These are phyloP conservation scores for Rhinoptilus africanus DNA, from an alignment of 2,113 vertebrate species.

Conservation along the genomic window DNA sequence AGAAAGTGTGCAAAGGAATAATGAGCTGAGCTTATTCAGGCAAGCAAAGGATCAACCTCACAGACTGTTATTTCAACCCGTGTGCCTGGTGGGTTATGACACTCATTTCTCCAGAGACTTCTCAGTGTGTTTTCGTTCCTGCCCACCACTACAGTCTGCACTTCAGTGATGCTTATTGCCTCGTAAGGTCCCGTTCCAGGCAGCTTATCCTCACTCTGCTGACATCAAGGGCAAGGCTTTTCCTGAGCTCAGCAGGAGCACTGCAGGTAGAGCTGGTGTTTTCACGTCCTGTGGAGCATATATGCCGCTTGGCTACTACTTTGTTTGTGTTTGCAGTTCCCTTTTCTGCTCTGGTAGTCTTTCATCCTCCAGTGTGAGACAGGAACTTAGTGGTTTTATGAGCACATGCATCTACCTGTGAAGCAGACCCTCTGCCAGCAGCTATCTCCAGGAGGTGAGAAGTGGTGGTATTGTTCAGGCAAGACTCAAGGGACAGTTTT, in stretches of 20 bases:
- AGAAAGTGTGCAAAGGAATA: neutral
- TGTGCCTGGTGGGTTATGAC: neutral
- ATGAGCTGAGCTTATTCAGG: neutral
- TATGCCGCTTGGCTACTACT: neutral
- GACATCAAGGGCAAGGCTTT: neutral
- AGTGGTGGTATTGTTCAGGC: neutral
- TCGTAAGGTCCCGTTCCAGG: neutral
- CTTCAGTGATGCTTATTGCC: neutral
- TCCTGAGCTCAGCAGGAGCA: neutral
- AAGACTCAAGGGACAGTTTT: neutral
- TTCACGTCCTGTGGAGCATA: rapidly evolving
- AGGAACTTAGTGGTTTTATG: neutral
- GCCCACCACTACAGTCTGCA: neutral
- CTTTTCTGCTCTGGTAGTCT: neutral
- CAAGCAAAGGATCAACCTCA: neutral
- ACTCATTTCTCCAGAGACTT: neutral
- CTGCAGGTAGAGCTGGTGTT: neutral
- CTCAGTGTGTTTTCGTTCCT: neutral
- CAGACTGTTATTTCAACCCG: neutral
- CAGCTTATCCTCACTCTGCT: neutral
- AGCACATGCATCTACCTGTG: neutral
- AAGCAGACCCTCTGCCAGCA: neutral
- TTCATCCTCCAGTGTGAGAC: neutral
- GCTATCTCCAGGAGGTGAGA: neutral
- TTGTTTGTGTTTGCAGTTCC: neutral